A percentile compares a stretch with the other conserved stretches of the same genome.
These are phyloP conservation scores for Erpornis zantholeuca DNA, from an alignment of 2,113 vertebrate genomes.

Conservation along the genomic window DNA sequence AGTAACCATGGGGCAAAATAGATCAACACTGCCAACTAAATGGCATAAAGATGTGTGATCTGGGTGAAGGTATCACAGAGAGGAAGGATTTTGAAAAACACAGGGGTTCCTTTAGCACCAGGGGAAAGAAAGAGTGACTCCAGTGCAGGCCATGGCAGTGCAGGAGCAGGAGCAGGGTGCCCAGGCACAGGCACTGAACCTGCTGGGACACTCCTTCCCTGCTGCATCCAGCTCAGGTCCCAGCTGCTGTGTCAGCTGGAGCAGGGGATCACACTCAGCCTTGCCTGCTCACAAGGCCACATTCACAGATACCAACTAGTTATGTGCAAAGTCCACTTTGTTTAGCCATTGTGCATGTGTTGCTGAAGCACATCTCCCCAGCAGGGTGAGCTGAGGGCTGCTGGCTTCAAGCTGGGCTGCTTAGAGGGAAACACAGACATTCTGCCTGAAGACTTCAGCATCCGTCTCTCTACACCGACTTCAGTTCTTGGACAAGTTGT, in stretches of 20 bases:
- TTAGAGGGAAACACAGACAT: background rate
- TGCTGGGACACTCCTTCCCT: rapidly evolving
- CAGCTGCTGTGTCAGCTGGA: background rate
- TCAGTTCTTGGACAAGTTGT: background rate
- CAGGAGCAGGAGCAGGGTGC: background rate
- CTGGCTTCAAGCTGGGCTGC: background rate
- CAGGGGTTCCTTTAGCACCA: background rate
- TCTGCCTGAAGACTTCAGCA: background rate
- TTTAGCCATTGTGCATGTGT: rapidly evolving
- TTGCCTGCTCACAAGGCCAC: background rate
- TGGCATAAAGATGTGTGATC: background rate
- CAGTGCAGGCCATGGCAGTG: rapidly evolving
- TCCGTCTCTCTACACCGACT: background rate
- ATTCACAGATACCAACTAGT: background rate
- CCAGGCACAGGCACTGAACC: rapidly evolving
- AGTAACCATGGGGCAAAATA: background rate
- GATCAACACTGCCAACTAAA: rapidly evolving
- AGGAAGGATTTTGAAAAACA: background rate
- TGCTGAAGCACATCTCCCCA: background rate
- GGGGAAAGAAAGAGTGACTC: background rate
- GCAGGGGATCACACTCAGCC: rapidly evolving
- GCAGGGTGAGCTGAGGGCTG: background rate
- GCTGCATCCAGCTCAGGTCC: background rate
- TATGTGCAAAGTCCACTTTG: background rate
- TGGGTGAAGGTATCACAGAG: background rate